Conservation (phyloP, 2,113 vertebrate genomes). For the Cyphomyrus discorhynchus region DNA sequence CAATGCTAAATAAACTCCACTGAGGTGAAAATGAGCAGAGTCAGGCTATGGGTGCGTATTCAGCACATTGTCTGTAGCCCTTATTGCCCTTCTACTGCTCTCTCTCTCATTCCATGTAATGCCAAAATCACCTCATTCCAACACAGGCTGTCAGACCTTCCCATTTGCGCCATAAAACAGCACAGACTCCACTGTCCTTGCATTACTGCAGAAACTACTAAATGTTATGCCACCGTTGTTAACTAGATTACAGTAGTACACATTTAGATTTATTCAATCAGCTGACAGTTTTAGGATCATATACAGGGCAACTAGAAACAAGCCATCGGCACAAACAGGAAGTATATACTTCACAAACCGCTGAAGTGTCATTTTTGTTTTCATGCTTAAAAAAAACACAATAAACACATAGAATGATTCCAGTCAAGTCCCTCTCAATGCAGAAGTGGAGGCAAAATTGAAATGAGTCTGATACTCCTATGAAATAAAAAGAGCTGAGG, state of each 20-base stretch:
- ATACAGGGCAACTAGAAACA: neutral
- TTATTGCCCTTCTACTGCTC: neutral
- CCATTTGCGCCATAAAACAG: neutral
- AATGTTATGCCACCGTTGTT: neutral
- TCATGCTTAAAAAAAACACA: neutral
- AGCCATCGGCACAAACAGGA: neutral
- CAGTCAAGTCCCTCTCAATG: neutral
- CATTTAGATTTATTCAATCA: neutral
- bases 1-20: neutral
- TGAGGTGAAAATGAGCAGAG: neutral
- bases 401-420: neutral
- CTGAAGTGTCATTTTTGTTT: neutral
- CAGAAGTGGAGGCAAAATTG: neutral
- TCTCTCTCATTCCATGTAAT: neutral
- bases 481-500: neutral
- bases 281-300: neutral
- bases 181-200: neutral
- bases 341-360: neutral
- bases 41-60: neutral
- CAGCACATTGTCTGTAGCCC: neutral
- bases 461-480: neutral
- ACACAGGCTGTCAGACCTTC: neutral
- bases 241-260: neutral
- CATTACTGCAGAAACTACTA: neutral
- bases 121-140: neutral